Conservation (phyloP, 2,113 vertebrate genomes). For the Chloropsis cyanopogon region DNA sequence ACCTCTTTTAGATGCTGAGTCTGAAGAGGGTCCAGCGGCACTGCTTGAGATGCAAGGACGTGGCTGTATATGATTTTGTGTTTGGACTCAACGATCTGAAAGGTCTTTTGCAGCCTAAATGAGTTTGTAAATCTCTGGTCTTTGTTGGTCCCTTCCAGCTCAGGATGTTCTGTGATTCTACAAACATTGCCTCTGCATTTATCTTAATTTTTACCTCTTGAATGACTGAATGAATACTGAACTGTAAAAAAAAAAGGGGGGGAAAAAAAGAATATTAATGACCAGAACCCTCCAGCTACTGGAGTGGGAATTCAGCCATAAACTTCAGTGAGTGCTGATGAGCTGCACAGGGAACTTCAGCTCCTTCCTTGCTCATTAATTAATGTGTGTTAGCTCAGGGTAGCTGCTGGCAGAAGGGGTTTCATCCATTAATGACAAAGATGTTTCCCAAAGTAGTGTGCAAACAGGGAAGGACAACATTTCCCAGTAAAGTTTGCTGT, state of each 20-base stretch:
- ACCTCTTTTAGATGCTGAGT: not conserved
- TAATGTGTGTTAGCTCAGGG: not conserved
- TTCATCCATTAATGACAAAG: not conserved
- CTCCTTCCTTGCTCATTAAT: not conserved
- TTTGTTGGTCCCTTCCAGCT: not conserved
- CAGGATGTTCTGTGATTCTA: not conserved
- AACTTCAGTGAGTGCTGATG: not conserved
- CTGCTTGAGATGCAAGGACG: not conserved
- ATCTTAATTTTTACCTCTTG: not conserved
- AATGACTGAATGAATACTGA: not conserved
- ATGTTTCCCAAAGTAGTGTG: not conserved
- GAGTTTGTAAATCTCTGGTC: not conserved
- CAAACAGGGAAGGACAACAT: not conserved
- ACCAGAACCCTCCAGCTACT: not conserved
- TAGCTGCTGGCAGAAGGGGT: not conserved
- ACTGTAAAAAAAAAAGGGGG: accelerated
- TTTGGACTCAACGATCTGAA: not conserved
- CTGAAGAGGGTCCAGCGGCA: not conserved
- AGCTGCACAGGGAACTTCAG: not conserved
- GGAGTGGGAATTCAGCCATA: not conserved
- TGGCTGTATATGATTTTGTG: not conserved
- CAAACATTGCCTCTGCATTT: not conserved
- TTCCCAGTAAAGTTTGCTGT: not conserved
- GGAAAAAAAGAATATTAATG: accelerated
- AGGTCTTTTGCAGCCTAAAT: not conserved